Base-by-base conservation (phyloP, 2,113 vertebrate genomes). In the Cryptotis parvus region DNA sequence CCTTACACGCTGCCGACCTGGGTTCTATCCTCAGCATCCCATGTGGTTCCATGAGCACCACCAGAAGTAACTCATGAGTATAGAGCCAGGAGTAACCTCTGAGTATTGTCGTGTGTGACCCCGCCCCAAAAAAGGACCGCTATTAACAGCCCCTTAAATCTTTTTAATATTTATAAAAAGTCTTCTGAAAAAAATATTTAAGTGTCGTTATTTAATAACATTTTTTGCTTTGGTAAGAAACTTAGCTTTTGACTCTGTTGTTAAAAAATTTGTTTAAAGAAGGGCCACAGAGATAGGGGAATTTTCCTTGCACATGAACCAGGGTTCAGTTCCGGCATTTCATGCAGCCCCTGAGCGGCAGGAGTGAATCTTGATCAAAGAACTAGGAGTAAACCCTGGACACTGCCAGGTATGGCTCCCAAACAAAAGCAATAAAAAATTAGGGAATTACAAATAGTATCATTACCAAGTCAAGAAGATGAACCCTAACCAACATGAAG, bases 381-480 rank as follows among this genome's bases (percentile, higher is more conserved):
- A 65, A 27, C 24, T 3, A 65, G 29, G 18, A 65, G 9, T 65
- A 29, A 65, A 8, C 18, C 26, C 29, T 65, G 63, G 24, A 11
- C 27, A 58, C 29, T 65, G 63, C 63, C 29, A 65, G 29, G 29
- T 65, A 65, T 27, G 63, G 63, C 26, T 11, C 43, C 31, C 65
- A 68, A n/a, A 15, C 29, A 68, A 68, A 68, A 68, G 6, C 2
- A 68, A 77, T 84, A 91, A 89, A 61, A 63, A 89, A 90, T 66
- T 83, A 86, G 85, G 63, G 92, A 93, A 76, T 84, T 35, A 91
- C 24, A 87, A 77, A 90, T 9, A 91, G 6, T 37, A 16, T 10
- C 45, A 49, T 7, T 73, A 33, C 24, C 22, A 90, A 90, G 84
- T 72, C 70, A 82, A 3, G 52, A 85, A 87, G 39, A 78, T 8